A percentile compares a stretch with the other conserved stretches of the same genome.
Evolutionary conservation across 2,797 vertebrate species (phyloP).

Genomic region (Bovichtus variegatus): DNA sequence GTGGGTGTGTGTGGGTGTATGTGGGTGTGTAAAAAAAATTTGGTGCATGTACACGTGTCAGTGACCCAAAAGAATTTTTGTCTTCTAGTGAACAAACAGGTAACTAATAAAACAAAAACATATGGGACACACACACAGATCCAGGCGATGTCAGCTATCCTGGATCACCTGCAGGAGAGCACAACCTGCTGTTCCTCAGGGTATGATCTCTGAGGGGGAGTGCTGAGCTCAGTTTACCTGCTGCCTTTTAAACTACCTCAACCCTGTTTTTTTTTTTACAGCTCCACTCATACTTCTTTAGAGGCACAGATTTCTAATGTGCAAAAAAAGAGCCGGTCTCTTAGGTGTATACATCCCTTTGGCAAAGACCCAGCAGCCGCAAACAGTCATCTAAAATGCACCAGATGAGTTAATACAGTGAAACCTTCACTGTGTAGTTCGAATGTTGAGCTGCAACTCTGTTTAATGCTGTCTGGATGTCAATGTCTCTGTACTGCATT

Average conservation of each 20-base stretch:
- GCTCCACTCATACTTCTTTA: slow-evolving; percentile 35
- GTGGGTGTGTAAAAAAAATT: slow-evolving; percentile 22
- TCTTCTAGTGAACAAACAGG: slow-evolving; percentile 67
- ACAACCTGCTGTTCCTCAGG: slow-evolving; percentile 48
- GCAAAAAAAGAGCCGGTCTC: slow-evolving; percentile 11
- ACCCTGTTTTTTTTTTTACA: slow-evolving; percentile 23
- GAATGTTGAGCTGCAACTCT: not conserved
- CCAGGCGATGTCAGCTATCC: slow-evolving; percentile 50
- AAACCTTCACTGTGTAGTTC: slow-evolving; percentile 5
- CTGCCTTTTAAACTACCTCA: slow-evolving; percentile 36
- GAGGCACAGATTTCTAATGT: slow-evolving; percentile 16
- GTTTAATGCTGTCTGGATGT: not conserved
- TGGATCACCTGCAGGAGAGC: slow-evolving; percentile 57
- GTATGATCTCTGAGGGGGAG: slow-evolving; percentile 32
- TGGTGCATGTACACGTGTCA: slow-evolving; percentile 63
- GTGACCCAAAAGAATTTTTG: slow-evolving; percentile 56
- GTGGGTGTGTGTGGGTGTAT: slow-evolving; percentile 19
- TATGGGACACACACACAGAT: slow-evolving; percentile 55
- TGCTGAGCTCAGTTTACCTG: slow-evolving; percentile 29
- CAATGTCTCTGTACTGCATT: not conserved
- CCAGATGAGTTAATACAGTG: slow-evolving; percentile 3
- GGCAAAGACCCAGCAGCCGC: slow-evolving; percentile 27
- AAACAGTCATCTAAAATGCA: slow-evolving; percentile 14
- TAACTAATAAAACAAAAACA: slow-evolving; percentile 71
- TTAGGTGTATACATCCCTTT: slow-evolving; percentile 19